Percentiles rank a stretch among this genome's conserved stretches.
These are phyloP conservation scores for Leptonema lineaticorne DNA, from an alignment of 1,140 invertebrate genomes.

Conservation along the genomic window DNA sequence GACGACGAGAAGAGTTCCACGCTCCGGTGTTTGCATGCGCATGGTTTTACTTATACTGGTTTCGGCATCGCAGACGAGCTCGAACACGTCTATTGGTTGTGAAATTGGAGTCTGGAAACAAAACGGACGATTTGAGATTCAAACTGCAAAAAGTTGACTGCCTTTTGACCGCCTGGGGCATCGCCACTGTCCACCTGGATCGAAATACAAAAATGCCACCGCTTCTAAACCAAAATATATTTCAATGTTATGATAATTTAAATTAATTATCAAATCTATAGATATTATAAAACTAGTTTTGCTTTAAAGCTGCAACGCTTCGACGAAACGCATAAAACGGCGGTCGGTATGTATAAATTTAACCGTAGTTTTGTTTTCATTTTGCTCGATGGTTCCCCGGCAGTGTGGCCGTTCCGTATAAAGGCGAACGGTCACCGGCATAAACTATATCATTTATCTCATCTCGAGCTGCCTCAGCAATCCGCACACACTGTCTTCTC, in stretches of 20 bases:
- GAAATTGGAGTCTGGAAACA: constrained; percentile 20
- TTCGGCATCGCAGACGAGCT: too few species aligned
- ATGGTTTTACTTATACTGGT: neutral
- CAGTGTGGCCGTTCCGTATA: neutral
- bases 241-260: too few species aligned
- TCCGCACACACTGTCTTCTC: constrained; percentile 18
- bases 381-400: neutral
- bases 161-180: constrained; percentile 12
- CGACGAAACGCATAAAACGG: too few species aligned
- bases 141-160: constrained; percentile 17
- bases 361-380: too few species aligned
- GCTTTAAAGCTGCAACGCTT: too few species aligned
- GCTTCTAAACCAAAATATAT: neutral
- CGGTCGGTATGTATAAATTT: too few species aligned
- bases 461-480: constrained; percentile 17
- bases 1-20: neutral
- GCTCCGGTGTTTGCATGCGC: neutral
- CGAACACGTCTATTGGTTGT: constrained; percentile 7
- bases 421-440: neutral
- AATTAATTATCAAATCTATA: too few species aligned
- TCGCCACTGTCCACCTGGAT: neutral
- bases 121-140: constrained; percentile 28
- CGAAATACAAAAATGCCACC: neutral
- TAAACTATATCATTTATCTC: constrained; percentile 26
- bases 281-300: too few species aligned